These are phyloP conservation scores for Enteromius radiatus DNA, from an alignment of 2,797 vertebrate species.

Conservation along the genomic window DNA sequence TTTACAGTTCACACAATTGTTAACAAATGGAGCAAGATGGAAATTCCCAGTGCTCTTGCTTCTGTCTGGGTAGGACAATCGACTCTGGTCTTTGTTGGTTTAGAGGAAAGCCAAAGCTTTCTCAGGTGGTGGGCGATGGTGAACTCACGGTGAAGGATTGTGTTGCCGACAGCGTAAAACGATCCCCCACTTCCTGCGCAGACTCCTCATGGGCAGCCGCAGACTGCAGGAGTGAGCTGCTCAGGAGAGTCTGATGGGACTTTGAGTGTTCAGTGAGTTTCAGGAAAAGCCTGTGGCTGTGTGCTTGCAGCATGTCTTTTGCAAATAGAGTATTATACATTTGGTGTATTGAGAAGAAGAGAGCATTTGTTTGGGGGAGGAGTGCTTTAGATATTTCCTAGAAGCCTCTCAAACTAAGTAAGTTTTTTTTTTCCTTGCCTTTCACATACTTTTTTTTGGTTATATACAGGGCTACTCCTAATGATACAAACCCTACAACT, in stretches of 20 bases:
- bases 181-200: constrained; percentile 79
- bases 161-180: constrained; percentile 77
- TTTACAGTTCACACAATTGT: neutral
- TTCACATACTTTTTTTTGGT: neutral
- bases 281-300: constrained; percentile 12
- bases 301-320: constrained; percentile 30
- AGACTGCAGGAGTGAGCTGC: constrained; percentile 62
- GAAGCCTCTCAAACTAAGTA: neutral
- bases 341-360: neutral
- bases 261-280: constrained; percentile 34
- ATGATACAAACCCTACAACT: neutral
- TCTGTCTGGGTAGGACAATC: constrained; percentile 5
- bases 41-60: constrained; percentile 1
- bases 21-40: neutral
- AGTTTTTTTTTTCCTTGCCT: neutral
- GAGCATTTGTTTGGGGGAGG: neutral
- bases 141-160: constrained; percentile 82
- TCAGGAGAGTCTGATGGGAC: constrained; percentile 44
- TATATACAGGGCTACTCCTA: neutral
- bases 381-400: neutral
- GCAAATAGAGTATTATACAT: constrained; percentile 10
- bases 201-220: constrained; percentile 68
- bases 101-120: constrained; percentile 53
- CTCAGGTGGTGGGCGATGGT: constrained; percentile 70
- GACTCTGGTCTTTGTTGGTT: neutral